Evolutionary conservation across 2,888 invertebrate species (phyloP).

Genomic region (Perizoma affinitatum): DNA sequence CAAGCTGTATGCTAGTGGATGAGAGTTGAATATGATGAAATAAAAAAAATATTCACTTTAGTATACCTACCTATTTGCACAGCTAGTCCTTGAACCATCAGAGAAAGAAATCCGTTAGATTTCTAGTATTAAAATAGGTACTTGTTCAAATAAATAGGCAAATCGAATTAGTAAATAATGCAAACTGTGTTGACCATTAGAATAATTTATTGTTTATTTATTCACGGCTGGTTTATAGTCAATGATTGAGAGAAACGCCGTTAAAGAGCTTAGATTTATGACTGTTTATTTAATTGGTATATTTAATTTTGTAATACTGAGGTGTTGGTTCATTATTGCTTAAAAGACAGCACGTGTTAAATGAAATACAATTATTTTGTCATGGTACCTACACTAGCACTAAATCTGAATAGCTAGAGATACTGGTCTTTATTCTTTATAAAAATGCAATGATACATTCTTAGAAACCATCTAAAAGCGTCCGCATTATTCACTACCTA

Average conservation of each 20-base stretch:
- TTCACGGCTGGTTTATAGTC: conserved; percentile 31
- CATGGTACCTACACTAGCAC: no score
- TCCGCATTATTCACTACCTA: no score
- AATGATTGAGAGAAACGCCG: conserved; percentile 31
- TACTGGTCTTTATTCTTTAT: no score
- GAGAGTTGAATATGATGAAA: no score
- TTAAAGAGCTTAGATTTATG: conserved; percentile 26
- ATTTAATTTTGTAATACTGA: conserved; percentile 10
- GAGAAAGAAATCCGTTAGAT: conserved; percentile 1
- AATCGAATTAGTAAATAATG: conserved; percentile 30
- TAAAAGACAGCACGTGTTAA: neutral
- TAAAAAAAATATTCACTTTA: no score
- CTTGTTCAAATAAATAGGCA: conserved; percentile 9
- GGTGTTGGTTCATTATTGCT: conserved; percentile 9
- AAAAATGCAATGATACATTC: no score
- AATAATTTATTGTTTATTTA: conserved; percentile 39
- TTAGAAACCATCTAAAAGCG: no score
- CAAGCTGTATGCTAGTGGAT: no score
- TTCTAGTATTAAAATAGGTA: conserved; percentile 2
- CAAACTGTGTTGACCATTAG: conserved; percentile 31
- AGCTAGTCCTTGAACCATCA: neutral
- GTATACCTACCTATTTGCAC: neutral
- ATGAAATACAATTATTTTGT: neutral
- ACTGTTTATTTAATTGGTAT: conserved; percentile 12
- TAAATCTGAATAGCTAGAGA: no score